A percentile compares a stretch with the other conserved stretches of the same genome.
Conservation (phyloP, 1,140 invertebrate species). For the Zaprionus gabonicus region DNA sequence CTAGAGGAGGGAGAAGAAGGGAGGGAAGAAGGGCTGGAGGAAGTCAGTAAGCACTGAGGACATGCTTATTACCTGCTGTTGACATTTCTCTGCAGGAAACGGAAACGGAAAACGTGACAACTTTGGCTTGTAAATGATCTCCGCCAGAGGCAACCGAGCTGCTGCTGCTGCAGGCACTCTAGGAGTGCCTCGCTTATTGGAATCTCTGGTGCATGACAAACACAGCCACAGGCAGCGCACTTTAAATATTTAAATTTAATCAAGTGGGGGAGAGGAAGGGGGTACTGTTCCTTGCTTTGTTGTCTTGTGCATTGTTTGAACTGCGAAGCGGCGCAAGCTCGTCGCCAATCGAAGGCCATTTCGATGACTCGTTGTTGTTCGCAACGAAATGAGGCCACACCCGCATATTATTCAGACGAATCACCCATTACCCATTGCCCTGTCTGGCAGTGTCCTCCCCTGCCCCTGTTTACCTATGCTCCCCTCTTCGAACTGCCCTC, state of each 20-base stretch:
- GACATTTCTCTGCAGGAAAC: slow-evolving; percentile 55
- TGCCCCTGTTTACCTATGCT: background rate
- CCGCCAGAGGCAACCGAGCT: background rate
- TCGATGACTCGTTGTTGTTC: background rate
- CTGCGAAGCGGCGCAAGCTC: background rate
- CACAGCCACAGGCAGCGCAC: slow-evolving; percentile 15
- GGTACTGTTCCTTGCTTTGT: background rate
- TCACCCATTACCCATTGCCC: background rate
- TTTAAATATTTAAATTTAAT: slow-evolving; percentile 51
- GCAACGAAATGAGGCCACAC: background rate
- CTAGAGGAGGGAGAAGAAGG: background rate
- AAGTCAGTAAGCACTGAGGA: slow-evolving; percentile 60
- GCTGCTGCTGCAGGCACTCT: background rate
- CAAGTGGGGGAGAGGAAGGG: background rate
- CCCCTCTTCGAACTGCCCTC: no score
- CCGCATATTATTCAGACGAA: background rate
- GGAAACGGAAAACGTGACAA: slow-evolving; percentile 63
- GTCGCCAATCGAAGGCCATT: background rate
- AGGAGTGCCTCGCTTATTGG: slow-evolving; percentile 12
- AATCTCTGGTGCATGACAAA: slow-evolving; percentile 19
- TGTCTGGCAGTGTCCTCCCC: background rate
- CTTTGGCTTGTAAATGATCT: slow-evolving; percentile 55
- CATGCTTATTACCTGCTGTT: slow-evolving; percentile 74
- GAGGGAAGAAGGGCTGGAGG: slow-evolving; percentile 41
- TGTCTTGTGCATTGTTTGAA: background rate